These are phyloP conservation scores for Stenodema calcarata DNA, from an alignment of 2,888 invertebrate genomes.

Conservation along the genomic window DNA sequence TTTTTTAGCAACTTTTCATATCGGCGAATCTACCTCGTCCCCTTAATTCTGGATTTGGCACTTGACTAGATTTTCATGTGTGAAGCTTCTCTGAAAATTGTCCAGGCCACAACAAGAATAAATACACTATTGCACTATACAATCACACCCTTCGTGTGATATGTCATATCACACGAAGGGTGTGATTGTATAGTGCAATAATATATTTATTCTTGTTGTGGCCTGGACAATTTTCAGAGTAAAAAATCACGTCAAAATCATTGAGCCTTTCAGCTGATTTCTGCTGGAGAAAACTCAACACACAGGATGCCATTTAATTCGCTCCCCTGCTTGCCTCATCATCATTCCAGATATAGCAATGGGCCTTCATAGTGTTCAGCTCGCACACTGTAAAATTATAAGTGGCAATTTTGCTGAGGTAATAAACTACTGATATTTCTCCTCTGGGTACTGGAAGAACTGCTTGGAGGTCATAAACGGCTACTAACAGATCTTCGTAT, in stretches of 20 bases:
- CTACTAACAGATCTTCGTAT: slow-evolving; percentile 51
- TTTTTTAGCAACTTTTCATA: no score
- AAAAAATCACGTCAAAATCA: slow-evolving; percentile 48
- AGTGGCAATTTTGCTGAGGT: slow-evolving; percentile 18
- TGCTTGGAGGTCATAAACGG: slow-evolving; percentile 57
- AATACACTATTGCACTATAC: no score
- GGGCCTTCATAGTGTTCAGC: neutral
- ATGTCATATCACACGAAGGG: slow-evolving; percentile 44
- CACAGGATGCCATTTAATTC: neutral
- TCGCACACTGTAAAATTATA: neutral
- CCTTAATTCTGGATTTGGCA: slow-evolving; percentile 57
- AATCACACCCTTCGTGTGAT: no score
- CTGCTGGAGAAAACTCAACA: neutral
- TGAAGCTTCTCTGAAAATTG: slow-evolving; percentile 53
- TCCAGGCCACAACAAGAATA: no score
- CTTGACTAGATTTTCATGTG: slow-evolving; percentile 55
- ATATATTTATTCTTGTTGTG: slow-evolving; percentile 56
- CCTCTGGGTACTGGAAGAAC: slow-evolving; percentile 56
- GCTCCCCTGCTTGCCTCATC: neutral
- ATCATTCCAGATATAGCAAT: neutral
- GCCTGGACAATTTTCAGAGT: slow-evolving; percentile 56
- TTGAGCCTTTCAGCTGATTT: no score
- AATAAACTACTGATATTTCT: slow-evolving; percentile 56
- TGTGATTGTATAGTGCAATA: slow-evolving; percentile 54
- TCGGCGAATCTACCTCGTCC: slow-evolving; percentile 53